Percentiles rank a stretch among this genome's conserved stretches.
Conservation (phyloP, 2,113 vertebrate genomes). For the Gyps fulvus region DNA sequence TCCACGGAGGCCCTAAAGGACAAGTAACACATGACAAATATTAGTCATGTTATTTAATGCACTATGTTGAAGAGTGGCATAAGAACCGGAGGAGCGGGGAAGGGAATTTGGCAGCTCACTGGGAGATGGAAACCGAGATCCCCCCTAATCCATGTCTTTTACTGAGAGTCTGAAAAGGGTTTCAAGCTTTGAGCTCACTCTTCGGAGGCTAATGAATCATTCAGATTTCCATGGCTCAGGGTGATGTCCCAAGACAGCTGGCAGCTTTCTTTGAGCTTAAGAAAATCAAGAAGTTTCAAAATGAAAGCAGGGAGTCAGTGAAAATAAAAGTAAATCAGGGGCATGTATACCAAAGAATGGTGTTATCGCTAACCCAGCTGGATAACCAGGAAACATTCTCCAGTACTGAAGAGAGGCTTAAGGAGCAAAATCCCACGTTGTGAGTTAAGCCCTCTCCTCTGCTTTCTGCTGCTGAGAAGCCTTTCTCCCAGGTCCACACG, state of each 20-base stretch:
- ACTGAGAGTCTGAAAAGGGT: not conserved
- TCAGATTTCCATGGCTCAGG: constrained; percentile 23
- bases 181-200: constrained; percentile 15
- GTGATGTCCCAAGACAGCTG: constrained; percentile 52
- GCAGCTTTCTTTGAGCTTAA: not conserved
- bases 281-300: not conserved
- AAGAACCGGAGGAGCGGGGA: not conserved
- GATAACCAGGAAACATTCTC: not conserved
- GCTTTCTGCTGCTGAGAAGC: not conserved
- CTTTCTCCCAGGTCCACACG: not conserved
- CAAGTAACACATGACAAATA: not conserved
- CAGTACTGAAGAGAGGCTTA: not conserved
- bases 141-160: not conserved
- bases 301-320: not conserved
- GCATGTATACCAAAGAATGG: not conserved
- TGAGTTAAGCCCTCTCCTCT: not conserved
- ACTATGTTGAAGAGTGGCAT: not conserved
- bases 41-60: not conserved
- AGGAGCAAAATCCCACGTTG: not conserved
- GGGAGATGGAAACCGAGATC: constrained; percentile 22
- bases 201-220: constrained; percentile 14
- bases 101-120: not conserved
- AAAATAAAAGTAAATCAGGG: not conserved
- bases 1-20: not conserved
- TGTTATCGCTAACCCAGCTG: not conserved